Evolutionary conservation across 1,140 invertebrate species (phyloP).

Genomic region (Psix sp.): DNA sequence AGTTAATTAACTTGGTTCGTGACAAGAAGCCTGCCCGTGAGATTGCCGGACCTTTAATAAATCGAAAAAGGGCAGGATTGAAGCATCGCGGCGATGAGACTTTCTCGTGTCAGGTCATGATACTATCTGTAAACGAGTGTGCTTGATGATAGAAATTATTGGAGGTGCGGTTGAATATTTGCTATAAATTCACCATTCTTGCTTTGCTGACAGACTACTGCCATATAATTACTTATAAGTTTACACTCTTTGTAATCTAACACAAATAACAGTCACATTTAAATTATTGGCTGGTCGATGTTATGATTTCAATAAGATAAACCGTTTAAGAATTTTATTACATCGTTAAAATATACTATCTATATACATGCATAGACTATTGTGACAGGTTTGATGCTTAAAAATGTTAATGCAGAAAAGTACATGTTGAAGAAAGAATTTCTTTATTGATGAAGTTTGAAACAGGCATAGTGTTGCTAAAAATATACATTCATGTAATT

Average conservation of each 20-base stretch:
- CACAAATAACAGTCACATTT: slow-evolving; percentile 33
- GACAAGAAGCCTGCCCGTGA: slow-evolving; percentile 31
- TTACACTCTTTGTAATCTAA: slow-evolving; percentile 12
- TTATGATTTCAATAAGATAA: slow-evolving; percentile 31
- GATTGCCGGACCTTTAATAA: slow-evolving; percentile 63
- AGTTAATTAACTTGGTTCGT: slow-evolving; percentile 62
- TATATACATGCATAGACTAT: too few species aligned
- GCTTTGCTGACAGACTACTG: slow-evolving; percentile 22
- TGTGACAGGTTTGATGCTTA: too few species aligned
- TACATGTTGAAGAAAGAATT: too few species aligned
- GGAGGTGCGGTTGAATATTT: slow-evolving; percentile 37
- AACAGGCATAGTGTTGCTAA: too few species aligned
- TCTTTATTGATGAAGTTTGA: too few species aligned
- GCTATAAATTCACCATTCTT: slow-evolving; percentile 58
- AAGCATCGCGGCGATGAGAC: slow-evolving; percentile 64
- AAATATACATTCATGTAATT: too few species aligned
- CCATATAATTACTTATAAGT: slow-evolving; percentile 34
- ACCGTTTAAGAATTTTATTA: slow-evolving; percentile 15
- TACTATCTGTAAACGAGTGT: slow-evolving; percentile 58
- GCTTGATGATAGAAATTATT: slow-evolving; percentile 54
- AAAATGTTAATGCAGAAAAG: too few species aligned
- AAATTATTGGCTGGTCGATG: slow-evolving; percentile 17
- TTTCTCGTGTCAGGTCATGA: slow-evolving; percentile 71
- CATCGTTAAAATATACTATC: slow-evolving; percentile 6
- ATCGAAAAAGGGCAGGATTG: slow-evolving; percentile 62